These are phyloP conservation scores for Rhombomys opimus DNA, from an alignment of 2,113 vertebrate species.

Conservation along the genomic window DNA sequence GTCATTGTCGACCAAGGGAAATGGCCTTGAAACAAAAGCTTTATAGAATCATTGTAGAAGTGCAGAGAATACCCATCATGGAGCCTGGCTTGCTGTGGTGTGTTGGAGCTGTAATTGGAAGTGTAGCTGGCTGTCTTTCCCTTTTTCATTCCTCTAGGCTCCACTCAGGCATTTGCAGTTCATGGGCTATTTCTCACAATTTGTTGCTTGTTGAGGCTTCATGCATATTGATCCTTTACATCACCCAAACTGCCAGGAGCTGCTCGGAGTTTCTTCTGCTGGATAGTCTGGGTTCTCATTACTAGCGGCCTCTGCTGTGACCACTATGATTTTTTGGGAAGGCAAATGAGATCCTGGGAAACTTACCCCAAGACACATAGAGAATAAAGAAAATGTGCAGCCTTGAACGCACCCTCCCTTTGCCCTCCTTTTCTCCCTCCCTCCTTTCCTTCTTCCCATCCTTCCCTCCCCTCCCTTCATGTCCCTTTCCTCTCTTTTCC, in stretches of 20 bases:
- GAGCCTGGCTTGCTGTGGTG: not conserved
- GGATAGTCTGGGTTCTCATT: not conserved
- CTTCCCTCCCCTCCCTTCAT: too few relatives aligned
- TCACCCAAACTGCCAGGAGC: too few relatives aligned
- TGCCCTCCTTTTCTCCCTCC: too few relatives aligned
- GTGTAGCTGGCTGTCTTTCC: not conserved
- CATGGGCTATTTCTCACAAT: not conserved
- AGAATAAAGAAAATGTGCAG: not conserved
- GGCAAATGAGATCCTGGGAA: not conserved
- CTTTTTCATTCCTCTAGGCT: too few relatives aligned
- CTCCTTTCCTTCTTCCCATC: not conserved
- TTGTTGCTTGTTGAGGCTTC: not conserved
- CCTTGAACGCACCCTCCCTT: not conserved
- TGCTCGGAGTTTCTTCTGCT: not conserved
- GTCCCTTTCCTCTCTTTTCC: too few relatives aligned
- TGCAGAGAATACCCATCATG: fast-evolving
- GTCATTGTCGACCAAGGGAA: not conserved
- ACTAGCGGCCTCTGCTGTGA: not conserved
- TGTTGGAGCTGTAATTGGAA: not conserved
- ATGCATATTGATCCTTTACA: too few relatives aligned
- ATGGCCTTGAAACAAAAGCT: fast-evolving
- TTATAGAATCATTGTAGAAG: not conserved
- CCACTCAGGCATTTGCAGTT: not conserved
- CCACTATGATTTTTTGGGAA: not conserved
- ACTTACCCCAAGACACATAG: not conserved